Percentiles rank a stretch among this genome's conserved stretches.
Evolutionary conservation across 2,888 invertebrate genomes (phyloP).

Genomic region (Andrena camellia): DNA sequence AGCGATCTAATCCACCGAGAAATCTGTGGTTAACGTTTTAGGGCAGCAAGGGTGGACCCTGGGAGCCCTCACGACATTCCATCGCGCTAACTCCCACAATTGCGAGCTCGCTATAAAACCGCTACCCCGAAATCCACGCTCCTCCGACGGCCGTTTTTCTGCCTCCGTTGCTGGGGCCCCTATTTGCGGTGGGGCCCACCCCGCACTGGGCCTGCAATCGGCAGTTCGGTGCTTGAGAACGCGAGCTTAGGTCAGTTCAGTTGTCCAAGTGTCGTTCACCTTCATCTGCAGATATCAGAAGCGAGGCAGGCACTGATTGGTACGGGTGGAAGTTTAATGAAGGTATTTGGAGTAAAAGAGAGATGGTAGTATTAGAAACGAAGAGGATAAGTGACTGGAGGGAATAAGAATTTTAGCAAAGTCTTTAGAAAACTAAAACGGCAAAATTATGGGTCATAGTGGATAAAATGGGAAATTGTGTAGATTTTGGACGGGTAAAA

Average conservation of each 20-base stretch:
- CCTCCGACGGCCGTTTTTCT: constrained; percentile 17
- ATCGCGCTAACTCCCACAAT: constrained; percentile 74
- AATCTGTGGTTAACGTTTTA: constrained; percentile 81
- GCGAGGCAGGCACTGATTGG: no score
- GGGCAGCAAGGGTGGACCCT: constrained; percentile 67
- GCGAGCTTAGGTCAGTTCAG: background rate
- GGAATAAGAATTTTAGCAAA: no score
- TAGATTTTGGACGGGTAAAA: no score
- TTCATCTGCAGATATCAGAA: no score
- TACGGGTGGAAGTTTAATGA: no score
- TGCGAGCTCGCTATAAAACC: constrained; percentile 56
- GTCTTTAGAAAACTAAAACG: no score
- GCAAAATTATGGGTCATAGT: no score
- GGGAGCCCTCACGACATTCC: constrained; percentile 72
- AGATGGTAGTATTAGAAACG: no score
- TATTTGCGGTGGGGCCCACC: background rate
- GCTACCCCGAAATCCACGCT: constrained; percentile 59
- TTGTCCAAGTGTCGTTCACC: background rate
- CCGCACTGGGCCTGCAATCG: background rate
- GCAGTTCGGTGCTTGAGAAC: background rate
- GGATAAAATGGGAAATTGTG: no score
- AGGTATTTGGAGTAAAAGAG: no score
- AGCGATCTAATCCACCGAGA: constrained; percentile 73
- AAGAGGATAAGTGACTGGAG: no score
- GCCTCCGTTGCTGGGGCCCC: background rate